phyloP scores from a whole-genome alignment of 2,113 vertebrate genomes.

The Apteryx owenii region DNA sequence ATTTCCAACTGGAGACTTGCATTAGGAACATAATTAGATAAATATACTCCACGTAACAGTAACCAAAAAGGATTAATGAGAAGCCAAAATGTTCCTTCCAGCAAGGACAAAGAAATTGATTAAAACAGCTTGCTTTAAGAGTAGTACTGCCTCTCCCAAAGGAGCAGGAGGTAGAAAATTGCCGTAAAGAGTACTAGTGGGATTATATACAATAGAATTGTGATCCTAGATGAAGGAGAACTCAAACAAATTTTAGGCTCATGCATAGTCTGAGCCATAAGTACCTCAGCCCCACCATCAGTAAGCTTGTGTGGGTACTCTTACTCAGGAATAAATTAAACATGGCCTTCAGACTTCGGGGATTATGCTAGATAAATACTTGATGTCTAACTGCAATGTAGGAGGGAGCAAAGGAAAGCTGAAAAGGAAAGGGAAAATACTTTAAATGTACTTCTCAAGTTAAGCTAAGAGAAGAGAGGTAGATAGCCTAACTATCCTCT shows the following conservation, averaged over 20 bases:
- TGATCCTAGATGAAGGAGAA: neutral
- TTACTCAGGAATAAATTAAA: neutral
- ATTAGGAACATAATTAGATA: neutral
- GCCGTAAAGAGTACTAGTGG: neutral
- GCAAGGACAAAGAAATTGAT: neutral
- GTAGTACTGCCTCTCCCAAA: neutral
- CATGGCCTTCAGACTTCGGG: neutral
- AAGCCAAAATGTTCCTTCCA: neutral
- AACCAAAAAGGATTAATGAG: neutral
- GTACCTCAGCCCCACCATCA: neutral
- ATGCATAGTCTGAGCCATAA: neutral
- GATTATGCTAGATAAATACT: neutral
- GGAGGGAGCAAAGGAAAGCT: neutral
- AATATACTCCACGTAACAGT: neutral
- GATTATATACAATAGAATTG: neutral
- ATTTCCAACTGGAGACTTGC: neutral
- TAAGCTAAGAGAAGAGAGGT: neutral
- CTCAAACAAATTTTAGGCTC: neutral
- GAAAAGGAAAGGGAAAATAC: neutral
- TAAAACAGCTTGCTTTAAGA: neutral
- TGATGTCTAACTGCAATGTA: neutral
- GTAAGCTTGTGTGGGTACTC: neutral
- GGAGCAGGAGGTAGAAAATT: neutral
- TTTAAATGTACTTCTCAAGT: neutral
- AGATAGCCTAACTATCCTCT: neutral